These are phyloP conservation scores for Diadophis punctatus DNA, from an alignment of 2,113 vertebrate genomes.

Conservation along the genomic window DNA sequence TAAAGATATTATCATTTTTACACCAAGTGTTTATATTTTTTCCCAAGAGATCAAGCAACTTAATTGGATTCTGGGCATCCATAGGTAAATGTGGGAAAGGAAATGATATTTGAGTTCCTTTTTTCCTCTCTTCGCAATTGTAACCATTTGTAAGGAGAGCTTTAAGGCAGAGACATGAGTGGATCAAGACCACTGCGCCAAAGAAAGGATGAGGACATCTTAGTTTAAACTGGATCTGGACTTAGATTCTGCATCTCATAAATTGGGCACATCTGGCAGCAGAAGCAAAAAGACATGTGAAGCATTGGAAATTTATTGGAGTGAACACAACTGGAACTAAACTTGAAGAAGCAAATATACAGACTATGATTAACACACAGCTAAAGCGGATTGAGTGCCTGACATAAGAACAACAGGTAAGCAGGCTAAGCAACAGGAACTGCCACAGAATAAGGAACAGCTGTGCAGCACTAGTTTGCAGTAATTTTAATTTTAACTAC, in stretches of 20 bases:
- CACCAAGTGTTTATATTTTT: background rate
- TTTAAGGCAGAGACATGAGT: slow-evolving; percentile 30
- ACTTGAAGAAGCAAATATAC: slow-evolving; percentile 28
- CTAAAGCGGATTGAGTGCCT: slow-evolving; percentile 40
- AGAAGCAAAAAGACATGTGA: slow-evolving; percentile 39
- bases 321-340: slow-evolving; percentile 34
- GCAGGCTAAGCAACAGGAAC: slow-evolving; percentile 35
- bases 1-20: background rate
- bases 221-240: slow-evolving; percentile 57
- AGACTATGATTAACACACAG: slow-evolving; percentile 37
- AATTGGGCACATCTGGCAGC: slow-evolving; percentile 42
- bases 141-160: background rate
- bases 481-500: background rate
- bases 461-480: slow-evolving; percentile 33
- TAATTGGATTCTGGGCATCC: background rate
- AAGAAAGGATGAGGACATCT: slow-evolving; percentile 21
- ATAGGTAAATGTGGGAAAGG: background rate
- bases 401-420: slow-evolving; percentile 24
- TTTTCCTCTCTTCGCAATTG: background rate
- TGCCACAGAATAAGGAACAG: background rate
- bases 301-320: slow-evolving; percentile 19
- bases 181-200: slow-evolving; percentile 29
- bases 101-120: background rate
- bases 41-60: background rate
- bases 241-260: slow-evolving; percentile 44